Conservation (phyloP, 30 jellyfish, hydroid and myxozoan species). For the Chironex yamaguchii region DNA sequence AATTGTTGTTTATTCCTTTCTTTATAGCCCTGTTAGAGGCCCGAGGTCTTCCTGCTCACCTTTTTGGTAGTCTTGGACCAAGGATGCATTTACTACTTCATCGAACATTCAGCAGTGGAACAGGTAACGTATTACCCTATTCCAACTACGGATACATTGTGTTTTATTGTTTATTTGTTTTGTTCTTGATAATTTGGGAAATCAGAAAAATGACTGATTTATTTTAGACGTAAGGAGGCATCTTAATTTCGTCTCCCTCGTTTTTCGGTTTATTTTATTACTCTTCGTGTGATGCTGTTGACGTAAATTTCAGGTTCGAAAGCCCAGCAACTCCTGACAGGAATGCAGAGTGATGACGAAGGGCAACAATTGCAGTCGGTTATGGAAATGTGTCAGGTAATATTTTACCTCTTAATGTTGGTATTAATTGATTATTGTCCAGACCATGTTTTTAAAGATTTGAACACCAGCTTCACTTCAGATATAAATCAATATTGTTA, state of each 20-base stretch:
- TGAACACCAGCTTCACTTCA: no score
- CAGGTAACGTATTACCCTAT: no score
- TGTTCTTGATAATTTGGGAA: not conserved
- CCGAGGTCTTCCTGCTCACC: conserved; percentile 98
- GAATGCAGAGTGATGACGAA: conserved; percentile 97
- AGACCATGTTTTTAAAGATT: no score
- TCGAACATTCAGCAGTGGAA: conserved; percentile 91
- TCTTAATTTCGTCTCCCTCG: no score
- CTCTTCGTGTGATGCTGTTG: not conserved
- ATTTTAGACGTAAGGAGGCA: no score
- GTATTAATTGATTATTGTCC: no score
- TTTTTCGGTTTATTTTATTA: no score
- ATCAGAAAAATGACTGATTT: no score
- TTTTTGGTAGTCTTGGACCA: conserved; percentile 97
- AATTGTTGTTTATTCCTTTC: not conserved
- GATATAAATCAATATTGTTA: no score
- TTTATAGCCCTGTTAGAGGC: conserved; percentile 93
- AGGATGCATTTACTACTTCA: conserved; percentile 97
- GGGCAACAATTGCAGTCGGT: conserved; percentile 95
- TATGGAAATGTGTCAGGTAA: conserved; percentile 99
- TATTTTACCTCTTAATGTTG: no score
- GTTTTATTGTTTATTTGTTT: not conserved
- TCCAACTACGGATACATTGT: no score
- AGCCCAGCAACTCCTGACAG: conserved; percentile 93
- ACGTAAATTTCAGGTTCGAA: conserved; percentile 72